These are phyloP conservation scores for Siphonodentalium dalli DNA, from an alignment of 2,888 invertebrate species.

Conservation along the genomic window DNA sequence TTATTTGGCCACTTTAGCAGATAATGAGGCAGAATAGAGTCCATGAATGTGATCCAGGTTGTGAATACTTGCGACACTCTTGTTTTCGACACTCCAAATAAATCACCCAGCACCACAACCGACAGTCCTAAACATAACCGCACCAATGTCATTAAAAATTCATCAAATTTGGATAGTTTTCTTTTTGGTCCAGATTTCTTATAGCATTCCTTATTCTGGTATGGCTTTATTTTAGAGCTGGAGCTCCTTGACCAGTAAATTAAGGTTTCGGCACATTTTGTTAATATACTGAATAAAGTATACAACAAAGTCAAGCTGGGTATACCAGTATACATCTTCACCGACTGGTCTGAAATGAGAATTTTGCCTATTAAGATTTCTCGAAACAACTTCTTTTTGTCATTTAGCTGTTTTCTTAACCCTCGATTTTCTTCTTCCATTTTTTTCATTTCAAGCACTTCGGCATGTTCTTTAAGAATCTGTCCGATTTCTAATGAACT, in stretches of 20 bases:
- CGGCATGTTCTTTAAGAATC: no score
- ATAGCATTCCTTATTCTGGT: not conserved
- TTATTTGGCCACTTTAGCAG: conserved; percentile 12
- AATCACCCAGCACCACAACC: conserved; percentile 3
- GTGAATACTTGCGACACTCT: conserved; percentile 14
- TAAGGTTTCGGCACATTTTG: no score
- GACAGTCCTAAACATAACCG: not conserved
- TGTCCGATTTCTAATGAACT: no score
- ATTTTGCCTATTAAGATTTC: conserved; percentile 6
- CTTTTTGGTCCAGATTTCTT: conserved; percentile 2
- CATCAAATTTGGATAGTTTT: conserved; percentile 9
- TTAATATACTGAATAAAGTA: no score
- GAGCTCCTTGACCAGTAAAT: not conserved
- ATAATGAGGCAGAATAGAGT: not conserved
- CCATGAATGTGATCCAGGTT: conserved; percentile 15
- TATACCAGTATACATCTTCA: no score
- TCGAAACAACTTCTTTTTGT: no score
- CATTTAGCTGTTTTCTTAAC: no score
- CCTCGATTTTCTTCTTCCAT: no score
- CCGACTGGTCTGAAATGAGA: not conserved
- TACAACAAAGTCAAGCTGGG: no score
- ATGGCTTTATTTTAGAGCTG: not conserved
- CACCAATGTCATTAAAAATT: conserved; percentile 12
- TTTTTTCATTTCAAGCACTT: no score
- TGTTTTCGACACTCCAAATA: conserved; percentile 11